A percentile compares a stretch with the other conserved stretches of the same genome.
phyloP scores from a whole-genome alignment of 2,888 invertebrate species.

The Hofmannophila pseudospretella region DNA sequence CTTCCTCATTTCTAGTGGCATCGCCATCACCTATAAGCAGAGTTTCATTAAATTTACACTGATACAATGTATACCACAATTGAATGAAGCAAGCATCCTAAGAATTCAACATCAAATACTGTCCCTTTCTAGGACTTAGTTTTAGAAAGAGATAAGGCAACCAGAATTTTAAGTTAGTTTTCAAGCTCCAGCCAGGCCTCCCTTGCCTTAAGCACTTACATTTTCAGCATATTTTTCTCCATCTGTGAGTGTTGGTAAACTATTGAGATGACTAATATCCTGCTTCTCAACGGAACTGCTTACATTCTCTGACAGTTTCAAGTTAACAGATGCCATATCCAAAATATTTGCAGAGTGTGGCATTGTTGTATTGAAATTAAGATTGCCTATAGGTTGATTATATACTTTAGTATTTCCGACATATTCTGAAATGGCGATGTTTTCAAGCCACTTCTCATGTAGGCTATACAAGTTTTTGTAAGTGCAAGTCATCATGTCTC shows the following conservation, averaged over 20 bases:
- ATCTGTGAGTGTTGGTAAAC: constrained; percentile 59
- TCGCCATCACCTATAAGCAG: constrained; percentile 56
- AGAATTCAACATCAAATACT: too few relatives aligned
- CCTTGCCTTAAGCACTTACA: constrained; percentile 52
- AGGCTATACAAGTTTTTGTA: constrained; percentile 78
- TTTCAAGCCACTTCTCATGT: constrained; percentile 67
- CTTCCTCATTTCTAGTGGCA: constrained; percentile 52
- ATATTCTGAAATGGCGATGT: constrained; percentile 62
- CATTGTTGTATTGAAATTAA: constrained; percentile 63
- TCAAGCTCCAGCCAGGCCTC: too few relatives aligned
- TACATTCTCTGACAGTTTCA: constrained; percentile 80
- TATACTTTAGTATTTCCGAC: constrained; percentile 49
- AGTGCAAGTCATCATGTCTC: constrained; percentile 80
- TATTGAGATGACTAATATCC: constrained; percentile 58
- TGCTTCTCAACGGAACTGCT: constrained; percentile 63
- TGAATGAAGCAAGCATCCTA: too few relatives aligned
- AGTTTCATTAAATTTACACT: too few relatives aligned
- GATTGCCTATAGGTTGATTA: constrained; percentile 67
- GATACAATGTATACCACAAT: too few relatives aligned
- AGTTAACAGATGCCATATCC: constrained; percentile 80
- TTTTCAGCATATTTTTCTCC: constrained; percentile 79
- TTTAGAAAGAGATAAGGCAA: too few relatives aligned
- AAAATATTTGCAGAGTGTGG: constrained; percentile 79
- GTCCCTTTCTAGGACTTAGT: too few relatives aligned
- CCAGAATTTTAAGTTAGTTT: too few relatives aligned